These are phyloP conservation scores for Manduca sexta DNA, from an alignment of 1,140 invertebrate genomes.

Conservation along the genomic window DNA sequence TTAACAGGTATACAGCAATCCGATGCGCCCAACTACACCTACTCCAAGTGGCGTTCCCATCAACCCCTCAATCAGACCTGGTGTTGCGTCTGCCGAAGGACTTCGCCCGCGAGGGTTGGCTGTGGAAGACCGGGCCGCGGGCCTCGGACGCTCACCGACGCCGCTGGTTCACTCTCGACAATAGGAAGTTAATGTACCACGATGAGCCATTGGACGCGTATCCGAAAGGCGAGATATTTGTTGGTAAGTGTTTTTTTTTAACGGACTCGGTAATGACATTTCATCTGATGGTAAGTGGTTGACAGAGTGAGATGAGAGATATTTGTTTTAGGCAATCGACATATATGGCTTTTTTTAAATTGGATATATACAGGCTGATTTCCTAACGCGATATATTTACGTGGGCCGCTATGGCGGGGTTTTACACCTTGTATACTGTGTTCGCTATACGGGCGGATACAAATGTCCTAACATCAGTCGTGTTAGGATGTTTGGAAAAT, in stretches of 20 bases:
- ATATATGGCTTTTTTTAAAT: too few species aligned
- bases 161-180: conserved; percentile 94
- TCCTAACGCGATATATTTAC: too few species aligned
- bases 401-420: too few species aligned
- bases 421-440: too few species aligned
- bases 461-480: too few species aligned
- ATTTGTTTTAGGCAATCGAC: too few species aligned
- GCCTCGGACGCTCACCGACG: conserved; percentile 86
- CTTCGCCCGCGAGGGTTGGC: conserved; percentile 88
- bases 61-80: conserved; percentile 83
- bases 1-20: conserved; percentile 91
- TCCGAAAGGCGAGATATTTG: conserved; percentile 93
- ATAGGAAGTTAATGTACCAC: conserved; percentile 93
- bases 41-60: conserved; percentile 88
- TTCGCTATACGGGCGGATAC: too few species aligned
- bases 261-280: too few species aligned
- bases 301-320: not conserved
- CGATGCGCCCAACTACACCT: conserved; percentile 88
- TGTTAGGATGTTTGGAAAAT: too few species aligned
- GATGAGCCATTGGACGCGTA: conserved; percentile 89
- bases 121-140: conserved; percentile 92
- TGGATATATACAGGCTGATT: too few species aligned
- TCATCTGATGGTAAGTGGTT: too few species aligned
- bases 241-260: conserved; percentile 77
- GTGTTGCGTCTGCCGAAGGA: conserved; percentile 83